phyloP scores from a whole-genome alignment of 2,888 invertebrate genomes.

The Sclerodermus sp. region DNA sequence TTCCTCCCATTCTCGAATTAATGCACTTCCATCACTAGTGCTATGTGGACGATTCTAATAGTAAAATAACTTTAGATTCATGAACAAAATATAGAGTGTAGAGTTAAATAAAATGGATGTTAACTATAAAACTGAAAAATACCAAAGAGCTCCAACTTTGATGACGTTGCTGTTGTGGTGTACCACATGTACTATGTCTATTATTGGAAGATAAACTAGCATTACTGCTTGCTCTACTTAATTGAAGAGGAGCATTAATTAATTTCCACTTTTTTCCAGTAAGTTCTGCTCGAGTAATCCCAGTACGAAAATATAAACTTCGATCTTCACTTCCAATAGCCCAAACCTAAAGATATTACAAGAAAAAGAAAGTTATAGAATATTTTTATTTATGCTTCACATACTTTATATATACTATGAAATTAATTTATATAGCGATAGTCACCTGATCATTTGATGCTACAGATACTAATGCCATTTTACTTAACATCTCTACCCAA shows the following conservation, averaged over 20 bases:
- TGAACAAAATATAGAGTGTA: too few relatives aligned
- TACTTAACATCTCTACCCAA: constrained; percentile 89
- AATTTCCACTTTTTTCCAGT: constrained; percentile 87
- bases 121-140: constrained; percentile 25
- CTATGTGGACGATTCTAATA: constrained; percentile 60
- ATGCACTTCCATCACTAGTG: constrained; percentile 62
- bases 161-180: constrained; percentile 62
- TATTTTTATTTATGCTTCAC: too few relatives aligned
- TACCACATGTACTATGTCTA: constrained; percentile 51
- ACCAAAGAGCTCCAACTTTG: constrained; percentile 71
- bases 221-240: constrained; percentile 80
- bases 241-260: constrained; percentile 78
- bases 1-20: constrained; percentile 70
- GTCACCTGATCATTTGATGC: constrained; percentile 80
- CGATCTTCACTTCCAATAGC: constrained; percentile 83
- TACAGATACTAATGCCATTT: constrained; percentile 81
- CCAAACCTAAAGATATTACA: constrained; percentile 21
- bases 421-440: too few relatives aligned
- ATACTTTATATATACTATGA: too few relatives aligned
- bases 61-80: not conserved
- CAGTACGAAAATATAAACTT: constrained; percentile 77
- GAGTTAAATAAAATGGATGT: too few relatives aligned
- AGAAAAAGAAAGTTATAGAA: not conserved
- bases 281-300: constrained; percentile 73
- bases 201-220: constrained; percentile 66